Conservation (phyloP, 1,140 invertebrate genomes). For the Sinella curviseta region DNA sequence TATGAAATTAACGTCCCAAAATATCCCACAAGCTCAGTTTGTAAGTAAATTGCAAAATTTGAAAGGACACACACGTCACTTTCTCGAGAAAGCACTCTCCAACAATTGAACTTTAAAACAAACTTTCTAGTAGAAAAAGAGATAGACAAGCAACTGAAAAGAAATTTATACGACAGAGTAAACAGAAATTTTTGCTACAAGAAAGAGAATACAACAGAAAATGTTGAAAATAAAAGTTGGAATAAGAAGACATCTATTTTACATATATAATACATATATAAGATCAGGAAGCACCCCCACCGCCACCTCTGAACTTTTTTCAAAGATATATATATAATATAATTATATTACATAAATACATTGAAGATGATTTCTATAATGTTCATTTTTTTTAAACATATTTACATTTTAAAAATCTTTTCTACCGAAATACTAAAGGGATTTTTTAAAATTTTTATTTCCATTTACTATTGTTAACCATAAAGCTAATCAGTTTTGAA, state of each 20-base stretch:
- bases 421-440: neutral
- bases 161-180: neutral
- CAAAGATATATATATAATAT: neutral
- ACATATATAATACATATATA: slow-evolving; percentile 21
- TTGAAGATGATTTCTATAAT: neutral
- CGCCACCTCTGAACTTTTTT: slow-evolving; percentile 25
- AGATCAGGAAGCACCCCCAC: slow-evolving; percentile 31
- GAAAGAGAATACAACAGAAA: slow-evolving; percentile 5
- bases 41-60: too few species aligned
- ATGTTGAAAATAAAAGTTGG: neutral
- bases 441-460: too few species aligned
- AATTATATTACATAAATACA: neutral
- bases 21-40: too few species aligned
- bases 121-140: neutral
- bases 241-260: neutral
- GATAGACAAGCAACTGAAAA: slow-evolving; percentile 16
- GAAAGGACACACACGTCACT: too few species aligned
- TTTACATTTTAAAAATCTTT: neutral
- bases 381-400: neutral
- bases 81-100: too few species aligned
- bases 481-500: too few species aligned
- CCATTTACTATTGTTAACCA: too few species aligned
- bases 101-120: too few species aligned
- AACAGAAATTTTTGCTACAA: slow-evolving; percentile 14
- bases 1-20: too few species aligned